Percentiles rank a stretch among this genome's conserved stretches.
phyloP scores from a whole-genome alignment of 2,113 vertebrate genomes.

The Pangasianodon gigas region DNA sequence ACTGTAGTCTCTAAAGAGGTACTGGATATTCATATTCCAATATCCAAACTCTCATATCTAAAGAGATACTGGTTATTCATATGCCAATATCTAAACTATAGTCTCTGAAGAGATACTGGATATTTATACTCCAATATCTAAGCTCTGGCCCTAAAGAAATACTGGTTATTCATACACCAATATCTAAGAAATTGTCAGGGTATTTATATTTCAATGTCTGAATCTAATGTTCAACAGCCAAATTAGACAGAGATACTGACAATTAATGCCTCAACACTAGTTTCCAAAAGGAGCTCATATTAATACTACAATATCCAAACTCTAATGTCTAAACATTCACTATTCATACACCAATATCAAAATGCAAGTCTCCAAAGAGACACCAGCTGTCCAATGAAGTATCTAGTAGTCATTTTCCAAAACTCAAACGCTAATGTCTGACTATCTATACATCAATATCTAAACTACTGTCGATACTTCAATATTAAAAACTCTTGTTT shows the following conservation, averaged over 20 bases:
- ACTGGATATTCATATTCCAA: background rate
- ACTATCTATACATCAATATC: background rate
- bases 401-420: background rate
- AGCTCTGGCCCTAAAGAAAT: background rate
- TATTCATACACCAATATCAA: background rate
- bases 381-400: background rate
- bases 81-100: background rate
- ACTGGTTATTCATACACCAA: background rate
- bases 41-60: background rate
- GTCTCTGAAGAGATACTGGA: background rate
- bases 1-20: background rate
- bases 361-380: background rate
- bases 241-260: background rate
- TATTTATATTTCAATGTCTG: background rate
- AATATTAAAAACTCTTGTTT: background rate
- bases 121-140: background rate
- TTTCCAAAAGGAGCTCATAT: background rate
- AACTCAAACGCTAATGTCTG: background rate
- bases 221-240: background rate
- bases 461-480: background rate
- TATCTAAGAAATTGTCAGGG: background rate
- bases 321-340: background rate
- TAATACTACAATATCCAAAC: background rate
- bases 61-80: background rate
- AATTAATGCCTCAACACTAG: background rate